Conservation (phyloP, 2,113 vertebrate species). For the Xiphophorus hellerii region DNA sequence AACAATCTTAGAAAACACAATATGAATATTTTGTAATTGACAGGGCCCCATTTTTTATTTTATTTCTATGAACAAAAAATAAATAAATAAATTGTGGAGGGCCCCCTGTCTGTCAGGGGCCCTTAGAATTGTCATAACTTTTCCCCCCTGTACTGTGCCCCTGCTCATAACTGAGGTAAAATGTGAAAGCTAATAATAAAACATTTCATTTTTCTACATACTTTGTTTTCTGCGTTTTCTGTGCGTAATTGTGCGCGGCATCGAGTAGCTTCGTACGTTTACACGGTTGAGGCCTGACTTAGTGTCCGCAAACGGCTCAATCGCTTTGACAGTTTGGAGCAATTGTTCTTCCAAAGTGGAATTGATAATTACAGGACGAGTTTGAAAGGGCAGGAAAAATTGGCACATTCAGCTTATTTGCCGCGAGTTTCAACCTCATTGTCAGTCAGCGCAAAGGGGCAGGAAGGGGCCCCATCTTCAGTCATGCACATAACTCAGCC, state of each 20-base stretch:
- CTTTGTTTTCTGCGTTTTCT: neutral
- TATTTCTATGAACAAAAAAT: too few species aligned
- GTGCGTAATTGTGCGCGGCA: neutral
- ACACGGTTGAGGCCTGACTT: neutral
- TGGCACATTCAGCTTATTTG: conserved; percentile 26
- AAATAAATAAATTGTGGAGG: too few species aligned
- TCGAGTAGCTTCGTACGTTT: neutral
- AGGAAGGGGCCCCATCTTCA: conserved; percentile 27
- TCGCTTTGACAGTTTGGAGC: conserved; percentile 17
- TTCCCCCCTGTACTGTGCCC: too few species aligned
- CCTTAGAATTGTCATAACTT: too few species aligned
- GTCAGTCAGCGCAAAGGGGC: conserved; percentile 25
- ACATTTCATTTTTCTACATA: too few species aligned
- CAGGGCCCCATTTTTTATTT: too few species aligned
- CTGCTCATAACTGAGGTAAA: too few species aligned
- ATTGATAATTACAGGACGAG: conserved; percentile 24
- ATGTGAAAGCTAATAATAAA: too few species aligned
- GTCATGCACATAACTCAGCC: conserved; percentile 50
- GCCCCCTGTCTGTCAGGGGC: too few species aligned
- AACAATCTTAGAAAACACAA: too few species aligned
- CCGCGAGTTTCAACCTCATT: conserved; percentile 27
- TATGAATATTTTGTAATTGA: too few species aligned
- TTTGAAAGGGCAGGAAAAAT: conserved; percentile 7
- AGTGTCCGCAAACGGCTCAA: conserved; percentile 1
- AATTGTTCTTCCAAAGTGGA: conserved; percentile 31